Conservation (phyloP, 2,797 vertebrate genomes). For the Pyrrhura leucotis region DNA sequence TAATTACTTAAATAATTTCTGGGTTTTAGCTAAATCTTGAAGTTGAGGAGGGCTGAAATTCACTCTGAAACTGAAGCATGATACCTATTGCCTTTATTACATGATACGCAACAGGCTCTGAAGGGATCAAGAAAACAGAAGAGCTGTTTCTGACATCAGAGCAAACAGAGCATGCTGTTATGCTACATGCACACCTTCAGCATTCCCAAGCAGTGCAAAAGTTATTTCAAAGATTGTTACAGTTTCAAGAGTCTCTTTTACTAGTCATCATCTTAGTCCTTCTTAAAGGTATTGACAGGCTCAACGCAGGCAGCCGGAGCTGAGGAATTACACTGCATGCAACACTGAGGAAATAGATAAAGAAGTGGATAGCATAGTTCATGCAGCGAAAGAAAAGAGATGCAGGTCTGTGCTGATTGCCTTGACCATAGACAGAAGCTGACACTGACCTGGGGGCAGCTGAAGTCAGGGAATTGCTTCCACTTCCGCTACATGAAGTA, state of each 20-base stretch:
- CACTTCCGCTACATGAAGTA: constrained; percentile 32
- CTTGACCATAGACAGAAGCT: constrained; percentile 55
- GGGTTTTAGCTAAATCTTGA: neutral
- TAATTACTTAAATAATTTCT: neutral
- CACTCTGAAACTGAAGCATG: neutral
- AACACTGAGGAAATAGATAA: constrained; percentile 77
- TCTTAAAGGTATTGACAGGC: constrained; percentile 65
- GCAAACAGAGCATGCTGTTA: neutral
- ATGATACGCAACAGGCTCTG: neutral
- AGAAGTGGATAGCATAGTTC: constrained; percentile 74
- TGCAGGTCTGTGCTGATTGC: constrained; percentile 62
- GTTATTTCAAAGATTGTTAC: neutral
- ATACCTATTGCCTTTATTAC: neutral
- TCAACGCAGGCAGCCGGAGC: constrained; percentile 67
- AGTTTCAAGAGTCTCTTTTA: constrained; percentile 47
- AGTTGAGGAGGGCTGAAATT: neutral
- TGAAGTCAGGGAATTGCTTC: constrained; percentile 46
- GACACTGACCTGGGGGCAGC: constrained; percentile 84
- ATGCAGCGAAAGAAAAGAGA: constrained; percentile 77
- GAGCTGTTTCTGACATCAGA: neutral
- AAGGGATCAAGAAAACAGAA: neutral
- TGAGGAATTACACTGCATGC: constrained; percentile 73
- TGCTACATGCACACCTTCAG: neutral
- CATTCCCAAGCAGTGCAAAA: neutral
- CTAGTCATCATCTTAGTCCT: constrained; percentile 61